Percentiles rank a stretch among this genome's conserved stretches.
Evolutionary conservation across 1,140 invertebrate genomes (phyloP).

Genomic region (Ephestia elutella): DNA sequence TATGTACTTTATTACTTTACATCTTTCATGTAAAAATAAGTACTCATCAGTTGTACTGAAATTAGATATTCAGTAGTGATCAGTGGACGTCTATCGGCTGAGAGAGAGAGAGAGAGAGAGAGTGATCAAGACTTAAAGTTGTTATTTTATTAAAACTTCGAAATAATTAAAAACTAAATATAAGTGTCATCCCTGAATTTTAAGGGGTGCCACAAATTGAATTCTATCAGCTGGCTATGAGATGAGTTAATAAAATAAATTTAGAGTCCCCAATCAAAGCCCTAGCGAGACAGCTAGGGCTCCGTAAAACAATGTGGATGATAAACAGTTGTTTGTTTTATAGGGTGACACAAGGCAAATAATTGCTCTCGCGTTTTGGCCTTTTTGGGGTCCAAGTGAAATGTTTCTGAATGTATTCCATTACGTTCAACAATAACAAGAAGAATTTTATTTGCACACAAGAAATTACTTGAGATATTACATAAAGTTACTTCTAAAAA

Average conservation of each 20-base stretch:
- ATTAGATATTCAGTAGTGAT: too few relatives aligned
- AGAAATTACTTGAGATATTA: too few relatives aligned
- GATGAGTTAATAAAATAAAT: slow-evolving; percentile 70
- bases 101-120: too few relatives aligned
- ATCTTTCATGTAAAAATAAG: too few relatives aligned
- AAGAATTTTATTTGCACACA: too few relatives aligned
- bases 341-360: slow-evolving; percentile 47
- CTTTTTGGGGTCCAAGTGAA: slow-evolving; percentile 29
- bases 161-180: background rate
- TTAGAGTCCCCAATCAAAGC: slow-evolving; percentile 52
- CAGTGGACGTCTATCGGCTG: too few relatives aligned
- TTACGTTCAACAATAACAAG: background rate
- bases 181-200: slow-evolving; percentile 33
- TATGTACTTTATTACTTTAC: too few relatives aligned
- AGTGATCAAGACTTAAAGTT: too few relatives aligned
- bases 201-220: slow-evolving; percentile 55
- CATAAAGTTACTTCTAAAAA: too few relatives aligned
- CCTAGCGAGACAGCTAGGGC: slow-evolving; percentile 30
- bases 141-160: too few relatives aligned
- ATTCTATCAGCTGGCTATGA: slow-evolving; percentile 67
- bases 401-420: background rate
- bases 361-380: slow-evolving; percentile 37
- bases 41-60: too few relatives aligned
- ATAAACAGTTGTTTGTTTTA: slow-evolving; percentile 56
- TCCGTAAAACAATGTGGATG: slow-evolving; percentile 46